Percentiles rank a stretch among this genome's conserved stretches.
phyloP scores from a whole-genome alignment of 2,113 vertebrate species.

The Noctilio leporinus region DNA sequence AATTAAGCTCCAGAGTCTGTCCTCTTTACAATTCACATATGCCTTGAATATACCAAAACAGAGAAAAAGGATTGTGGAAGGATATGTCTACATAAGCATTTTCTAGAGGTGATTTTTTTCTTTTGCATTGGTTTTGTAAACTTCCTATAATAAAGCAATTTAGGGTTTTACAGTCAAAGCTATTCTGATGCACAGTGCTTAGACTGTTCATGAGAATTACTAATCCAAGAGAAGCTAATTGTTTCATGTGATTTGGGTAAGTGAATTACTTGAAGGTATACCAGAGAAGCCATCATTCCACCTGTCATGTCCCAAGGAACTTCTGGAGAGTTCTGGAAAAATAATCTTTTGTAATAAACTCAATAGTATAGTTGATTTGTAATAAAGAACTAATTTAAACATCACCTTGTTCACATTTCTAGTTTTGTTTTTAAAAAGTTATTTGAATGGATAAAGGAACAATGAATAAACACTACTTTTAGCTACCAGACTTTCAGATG shows the following conservation, averaged over 20 bases:
- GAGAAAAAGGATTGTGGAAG: not conserved
- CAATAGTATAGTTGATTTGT: not conserved
- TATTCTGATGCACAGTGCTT: not conserved
- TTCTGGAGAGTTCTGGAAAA: not conserved
- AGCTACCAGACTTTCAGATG: not conserved
- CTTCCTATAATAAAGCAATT: not conserved
- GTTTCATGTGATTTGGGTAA: not conserved
- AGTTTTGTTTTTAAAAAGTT: not conserved
- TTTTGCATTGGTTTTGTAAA: not conserved
- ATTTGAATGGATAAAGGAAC: not conserved
- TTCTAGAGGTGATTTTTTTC: not conserved
- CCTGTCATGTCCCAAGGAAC: not conserved
- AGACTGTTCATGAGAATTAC: not conserved
- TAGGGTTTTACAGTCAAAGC: not conserved
- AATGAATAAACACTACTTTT: not conserved
- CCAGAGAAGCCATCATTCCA: not conserved
- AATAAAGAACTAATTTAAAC: not conserved
- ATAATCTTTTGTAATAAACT: not conserved
- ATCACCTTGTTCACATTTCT: not conserved
- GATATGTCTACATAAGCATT: not conserved
- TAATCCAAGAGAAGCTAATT: not conserved
- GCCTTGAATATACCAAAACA: not conserved
- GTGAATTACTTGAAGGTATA: not conserved
- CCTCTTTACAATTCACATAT: not conserved
- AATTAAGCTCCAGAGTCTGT: not conserved